Percentiles rank a stretch among this genome's conserved stretches.
Evolutionary conservation across 2,113 vertebrate genomes (phyloP).

Genomic region (Sphaerodactylus townsendi): DNA sequence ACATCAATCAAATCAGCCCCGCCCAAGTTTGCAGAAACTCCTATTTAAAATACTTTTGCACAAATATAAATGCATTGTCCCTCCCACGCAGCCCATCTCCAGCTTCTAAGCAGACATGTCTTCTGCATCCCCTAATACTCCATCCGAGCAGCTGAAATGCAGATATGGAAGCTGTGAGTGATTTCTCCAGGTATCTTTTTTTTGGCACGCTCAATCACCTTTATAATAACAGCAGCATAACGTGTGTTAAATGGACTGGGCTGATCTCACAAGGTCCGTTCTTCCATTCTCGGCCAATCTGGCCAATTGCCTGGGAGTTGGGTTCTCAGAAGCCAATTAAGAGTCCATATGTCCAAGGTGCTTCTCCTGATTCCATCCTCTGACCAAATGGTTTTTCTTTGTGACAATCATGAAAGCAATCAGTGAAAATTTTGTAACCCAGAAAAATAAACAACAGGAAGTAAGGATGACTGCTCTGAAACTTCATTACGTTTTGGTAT

Average conservation of each 20-base stretch:
- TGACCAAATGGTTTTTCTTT: not conserved
- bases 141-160: not conserved
- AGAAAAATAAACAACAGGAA: not conserved
- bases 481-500: no score
- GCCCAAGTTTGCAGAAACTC: not conserved
- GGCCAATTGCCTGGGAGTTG: not conserved
- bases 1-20: not conserved
- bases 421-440: not conserved
- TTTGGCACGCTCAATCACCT: not conserved
- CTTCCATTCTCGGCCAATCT: not conserved
- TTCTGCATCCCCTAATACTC: not conserved
- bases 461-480: no score
- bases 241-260: not conserved
- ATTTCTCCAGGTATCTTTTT: not conserved
- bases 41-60: not conserved
- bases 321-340: slow-evolving; percentile 9
- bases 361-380: not conserved
- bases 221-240: not conserved
- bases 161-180: not conserved
- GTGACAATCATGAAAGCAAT: not conserved
- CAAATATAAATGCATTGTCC: not conserved
- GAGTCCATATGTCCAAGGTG: not conserved
- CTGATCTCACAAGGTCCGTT: not conserved
- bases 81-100: no score
- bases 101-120: not conserved